phyloP scores from a whole-genome alignment of 2,113 vertebrate genomes.

The Passerina amoena region DNA sequence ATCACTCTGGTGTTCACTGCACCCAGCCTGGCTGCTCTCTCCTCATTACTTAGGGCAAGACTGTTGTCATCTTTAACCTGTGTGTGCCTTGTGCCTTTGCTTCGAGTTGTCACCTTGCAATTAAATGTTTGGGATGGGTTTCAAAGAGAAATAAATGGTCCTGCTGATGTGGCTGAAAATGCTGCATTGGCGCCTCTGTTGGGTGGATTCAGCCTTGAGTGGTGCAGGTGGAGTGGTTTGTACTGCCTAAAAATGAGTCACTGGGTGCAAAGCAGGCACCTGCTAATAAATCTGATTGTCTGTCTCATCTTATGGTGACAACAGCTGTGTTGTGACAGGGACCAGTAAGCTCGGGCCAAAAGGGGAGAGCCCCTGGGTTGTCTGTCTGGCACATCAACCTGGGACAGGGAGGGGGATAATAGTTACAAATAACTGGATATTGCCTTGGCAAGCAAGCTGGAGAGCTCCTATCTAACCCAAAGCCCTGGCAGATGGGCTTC shows the following conservation, averaged over 20 bases:
- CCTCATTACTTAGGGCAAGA: neutral
- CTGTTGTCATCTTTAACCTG: neutral
- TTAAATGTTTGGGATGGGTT: neutral
- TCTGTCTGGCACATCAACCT: neutral
- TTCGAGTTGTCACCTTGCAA: neutral
- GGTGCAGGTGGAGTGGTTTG: neutral
- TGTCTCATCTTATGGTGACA: neutral
- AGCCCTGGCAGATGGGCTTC: neutral
- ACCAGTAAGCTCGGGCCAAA: neutral
- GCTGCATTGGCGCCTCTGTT: neutral
- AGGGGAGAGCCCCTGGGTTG: neutral
- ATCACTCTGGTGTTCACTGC: rapidly evolving
- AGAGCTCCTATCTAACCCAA: neutral
- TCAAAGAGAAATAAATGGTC: neutral
- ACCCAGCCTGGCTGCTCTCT: neutral
- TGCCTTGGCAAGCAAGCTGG: neutral
- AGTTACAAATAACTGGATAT: neutral
- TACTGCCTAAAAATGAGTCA: neutral
- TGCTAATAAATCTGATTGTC: neutral
- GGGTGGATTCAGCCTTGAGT: neutral
- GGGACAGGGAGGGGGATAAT: neutral
- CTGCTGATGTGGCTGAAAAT: neutral
- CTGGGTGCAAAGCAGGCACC: neutral
- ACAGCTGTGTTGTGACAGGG: neutral
- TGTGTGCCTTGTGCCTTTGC: neutral